Conservation (phyloP, 2,888 invertebrate genomes). For the Odiellus spinosus region DNA sequence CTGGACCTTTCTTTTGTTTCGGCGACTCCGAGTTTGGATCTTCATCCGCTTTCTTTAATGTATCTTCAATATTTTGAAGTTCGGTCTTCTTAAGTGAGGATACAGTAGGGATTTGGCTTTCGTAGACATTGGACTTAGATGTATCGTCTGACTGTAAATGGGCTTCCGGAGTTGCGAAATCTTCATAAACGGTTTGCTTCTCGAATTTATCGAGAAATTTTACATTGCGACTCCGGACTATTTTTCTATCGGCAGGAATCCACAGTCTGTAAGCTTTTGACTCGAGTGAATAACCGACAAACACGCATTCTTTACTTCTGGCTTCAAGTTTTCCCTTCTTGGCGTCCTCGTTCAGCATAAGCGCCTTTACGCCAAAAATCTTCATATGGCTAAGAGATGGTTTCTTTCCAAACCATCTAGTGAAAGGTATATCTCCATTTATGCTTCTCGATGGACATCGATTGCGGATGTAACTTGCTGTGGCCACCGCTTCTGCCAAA, state of each 20-base stretch:
- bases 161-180: too few relatives aligned
- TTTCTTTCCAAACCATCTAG: background rate
- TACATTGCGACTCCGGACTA: conserved; percentile 1
- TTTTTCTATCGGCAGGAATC: background rate
- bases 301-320: background rate
- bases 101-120: too few relatives aligned
- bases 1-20: too few relatives aligned
- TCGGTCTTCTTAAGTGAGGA: too few relatives aligned
- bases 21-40: too few relatives aligned
- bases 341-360: background rate
- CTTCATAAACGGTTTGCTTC: background rate
- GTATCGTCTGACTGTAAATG: too few relatives aligned
- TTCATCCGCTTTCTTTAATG: too few relatives aligned
- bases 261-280: conserved; percentile 1
- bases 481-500: conserved; percentile 14
- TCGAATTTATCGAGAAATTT: background rate
- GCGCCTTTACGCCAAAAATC: conserved; percentile 4
- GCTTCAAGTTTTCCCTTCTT: background rate
- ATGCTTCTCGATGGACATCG: conserved; percentile 4
- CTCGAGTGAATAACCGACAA: conserved; percentile 2
- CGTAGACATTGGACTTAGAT: too few relatives aligned
- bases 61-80: too few relatives aligned
- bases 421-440: background rate
- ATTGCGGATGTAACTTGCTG: conserved; percentile 12
- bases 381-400: too few relatives aligned